These are phyloP conservation scores for Volucella zonaria DNA, from an alignment of 2,888 invertebrate species.

Conservation along the genomic window DNA sequence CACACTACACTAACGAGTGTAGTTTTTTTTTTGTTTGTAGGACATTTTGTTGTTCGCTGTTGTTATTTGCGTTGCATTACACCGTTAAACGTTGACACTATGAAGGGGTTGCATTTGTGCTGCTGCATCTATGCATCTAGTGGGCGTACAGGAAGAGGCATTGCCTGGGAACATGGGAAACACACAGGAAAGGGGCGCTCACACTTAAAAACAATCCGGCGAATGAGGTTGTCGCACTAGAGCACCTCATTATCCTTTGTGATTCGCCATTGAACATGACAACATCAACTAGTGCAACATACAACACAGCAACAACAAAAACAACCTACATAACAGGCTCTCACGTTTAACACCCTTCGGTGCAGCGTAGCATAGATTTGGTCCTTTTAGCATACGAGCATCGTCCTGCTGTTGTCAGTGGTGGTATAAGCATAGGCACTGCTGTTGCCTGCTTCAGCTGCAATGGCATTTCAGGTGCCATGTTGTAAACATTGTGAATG, in stretches of 20 bases:
- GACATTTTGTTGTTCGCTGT: constrained; percentile 58
- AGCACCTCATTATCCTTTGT: constrained; percentile 73
- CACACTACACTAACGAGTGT: constrained; percentile 4
- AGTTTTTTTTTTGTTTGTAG: constrained; percentile 59
- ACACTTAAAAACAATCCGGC: constrained; percentile 29
- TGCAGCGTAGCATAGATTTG: neutral
- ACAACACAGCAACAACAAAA: constrained; percentile 59
- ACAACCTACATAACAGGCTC: constrained; percentile 36
- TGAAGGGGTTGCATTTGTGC: neutral
- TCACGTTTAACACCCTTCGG: constrained; percentile 7
- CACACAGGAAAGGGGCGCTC: constrained; percentile 12
- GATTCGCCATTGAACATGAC: constrained; percentile 72
- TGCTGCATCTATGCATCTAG: neutral
- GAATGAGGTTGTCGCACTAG: constrained; percentile 72
- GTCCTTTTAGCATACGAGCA: neutral
- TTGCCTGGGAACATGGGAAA: neutral
- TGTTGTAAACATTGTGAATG: constrained; percentile 66
- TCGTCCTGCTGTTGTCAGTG: neutral
- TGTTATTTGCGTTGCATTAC: constrained; percentile 66
- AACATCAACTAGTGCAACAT: constrained; percentile 59
- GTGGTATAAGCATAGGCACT: neutral
- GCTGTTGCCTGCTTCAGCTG: neutral
- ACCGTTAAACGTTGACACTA: constrained; percentile 60
- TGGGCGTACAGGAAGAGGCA: constrained; percentile 10
- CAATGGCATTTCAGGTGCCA: constrained; percentile 62